Base-by-base conservation (phyloP, 2,888 invertebrate genomes). In the Oxycera nigricornis region DNA sequence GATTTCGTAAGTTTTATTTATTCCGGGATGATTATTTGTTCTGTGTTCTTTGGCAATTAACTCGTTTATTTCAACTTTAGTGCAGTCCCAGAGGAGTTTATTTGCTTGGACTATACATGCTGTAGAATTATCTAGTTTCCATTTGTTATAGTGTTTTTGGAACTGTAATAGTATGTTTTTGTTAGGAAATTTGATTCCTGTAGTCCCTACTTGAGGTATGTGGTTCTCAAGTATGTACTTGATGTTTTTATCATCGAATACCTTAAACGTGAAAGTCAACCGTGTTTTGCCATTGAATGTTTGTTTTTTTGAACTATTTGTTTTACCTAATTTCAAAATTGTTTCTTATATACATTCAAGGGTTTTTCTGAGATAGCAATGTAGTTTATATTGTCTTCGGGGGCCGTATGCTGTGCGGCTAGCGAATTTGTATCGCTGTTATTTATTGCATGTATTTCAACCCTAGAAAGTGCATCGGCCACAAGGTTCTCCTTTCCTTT, bases 401-500 rank as follows among this genome's bases (percentile, higher is more conserved):
- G 9, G 3, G 2, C 55, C 11, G 28, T 59, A 17, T 28, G 59
- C 14, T 30, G n/a, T 11, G 59, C 30, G 26, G 26, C 28, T 30
- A 28, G 24, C 1, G 59, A 59, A 11, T 59, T 17, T 7, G 26
- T 26, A 24, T 59, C 28, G 26, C 17, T 30, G 14, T 20, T 22
- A 9, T 30, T 30, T 6, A 59, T 20, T 30, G 30, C 30, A 30
- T 59, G n/a, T 26, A 39, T 26, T 39, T 39, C 61, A 17, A 72
- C 50, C 74, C 78, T 39, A 1, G 79, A 79, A 4, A 81, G 59
- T 6, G 79, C 81, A 46, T 84, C 82, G 0, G 80, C 82, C n/a
- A 39, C 41, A 9, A 76, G 72, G 74, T 82, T 81, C 2, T 73
- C 30, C 46, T 76, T 77, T 17, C 78, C 79, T 22, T 76, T 59